phyloP scores from a whole-genome alignment of 2,888 invertebrate genomes.

The Ophraella communa region DNA sequence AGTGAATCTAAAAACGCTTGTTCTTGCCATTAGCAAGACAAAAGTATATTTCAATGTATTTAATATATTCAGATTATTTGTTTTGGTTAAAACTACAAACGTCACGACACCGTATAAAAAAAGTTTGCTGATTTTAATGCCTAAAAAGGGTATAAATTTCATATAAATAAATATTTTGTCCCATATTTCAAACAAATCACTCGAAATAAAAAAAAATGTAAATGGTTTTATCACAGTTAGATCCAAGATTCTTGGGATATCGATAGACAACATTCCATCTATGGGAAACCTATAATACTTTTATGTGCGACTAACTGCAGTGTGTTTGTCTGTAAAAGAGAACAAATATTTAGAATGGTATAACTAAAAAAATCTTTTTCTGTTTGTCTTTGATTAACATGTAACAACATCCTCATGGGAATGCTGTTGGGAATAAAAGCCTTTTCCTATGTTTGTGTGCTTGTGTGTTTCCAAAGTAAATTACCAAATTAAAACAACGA shows the following conservation, averaged over 20 bases:
- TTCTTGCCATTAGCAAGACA: no score
- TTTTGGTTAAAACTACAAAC: no score
- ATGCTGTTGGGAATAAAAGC: background rate
- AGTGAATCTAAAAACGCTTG: no score
- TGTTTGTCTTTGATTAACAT: constrained; percentile 37
- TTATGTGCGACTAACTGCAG: constrained; percentile 19
- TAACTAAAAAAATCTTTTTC: constrained; percentile 32
- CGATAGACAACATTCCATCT: constrained; percentile 28
- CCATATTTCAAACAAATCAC: constrained; percentile 1
- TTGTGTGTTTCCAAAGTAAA: background rate
- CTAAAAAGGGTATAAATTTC: background rate
- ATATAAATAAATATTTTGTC: background rate
- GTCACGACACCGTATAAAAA: background rate
- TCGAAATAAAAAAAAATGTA: constrained; percentile 5
- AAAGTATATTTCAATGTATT: no score
- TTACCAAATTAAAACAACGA: no score
- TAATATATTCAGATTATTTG: no score
- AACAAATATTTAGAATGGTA: constrained; percentile 22
- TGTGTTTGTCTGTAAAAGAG: constrained; percentile 10
- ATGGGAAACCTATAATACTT: constrained; percentile 24
- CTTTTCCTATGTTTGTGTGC: background rate
- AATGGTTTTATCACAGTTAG: constrained; percentile 21
- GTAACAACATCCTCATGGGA: constrained; percentile 36
- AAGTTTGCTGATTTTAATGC: background rate
- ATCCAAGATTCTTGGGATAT: constrained; percentile 20